A percentile compares a stretch with the other conserved stretches of the same genome.
phyloP scores from a whole-genome alignment of 2,113 vertebrate genomes.

The Pituophis catenifer region DNA sequence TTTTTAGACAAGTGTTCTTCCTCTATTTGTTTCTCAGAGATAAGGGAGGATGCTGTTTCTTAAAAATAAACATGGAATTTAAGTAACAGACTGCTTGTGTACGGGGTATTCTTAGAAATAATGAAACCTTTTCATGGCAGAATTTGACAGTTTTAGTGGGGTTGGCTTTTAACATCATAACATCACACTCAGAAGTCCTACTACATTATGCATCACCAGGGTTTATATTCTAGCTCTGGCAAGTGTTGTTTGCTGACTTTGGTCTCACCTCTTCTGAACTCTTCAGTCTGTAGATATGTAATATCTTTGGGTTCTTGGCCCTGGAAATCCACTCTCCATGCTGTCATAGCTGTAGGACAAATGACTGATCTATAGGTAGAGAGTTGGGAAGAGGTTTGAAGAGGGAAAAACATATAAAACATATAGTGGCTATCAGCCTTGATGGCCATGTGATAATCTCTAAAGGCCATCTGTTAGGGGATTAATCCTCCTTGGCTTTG shows the following conservation, averaged over 20 bases:
- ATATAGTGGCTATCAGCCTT: background rate
- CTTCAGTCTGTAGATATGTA: background rate
- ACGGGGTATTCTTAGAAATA: background rate
- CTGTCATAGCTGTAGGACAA: background rate
- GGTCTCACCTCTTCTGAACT: background rate
- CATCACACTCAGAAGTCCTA: background rate
- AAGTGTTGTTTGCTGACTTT: background rate
- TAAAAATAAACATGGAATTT: background rate
- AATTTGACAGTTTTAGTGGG: background rate
- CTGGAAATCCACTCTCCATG: background rate
- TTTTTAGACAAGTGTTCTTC: background rate
- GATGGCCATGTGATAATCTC: background rate
- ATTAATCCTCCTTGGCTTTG: background rate
- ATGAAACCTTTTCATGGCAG: background rate
- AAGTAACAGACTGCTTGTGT: background rate
- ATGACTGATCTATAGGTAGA: background rate
- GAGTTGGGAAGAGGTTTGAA: background rate
- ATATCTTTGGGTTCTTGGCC: background rate
- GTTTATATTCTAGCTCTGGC: background rate
- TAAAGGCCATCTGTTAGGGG: background rate
- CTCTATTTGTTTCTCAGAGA: background rate
- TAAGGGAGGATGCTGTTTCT: background rate
- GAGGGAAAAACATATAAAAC: background rate
- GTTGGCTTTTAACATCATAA: background rate
- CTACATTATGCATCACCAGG: background rate